A percentile compares a stretch with the other conserved stretches of the same genome.
These are phyloP conservation scores for Sitodiplosis mosellana DNA, from an alignment of 1,140 invertebrate species.

Conservation along the genomic window DNA sequence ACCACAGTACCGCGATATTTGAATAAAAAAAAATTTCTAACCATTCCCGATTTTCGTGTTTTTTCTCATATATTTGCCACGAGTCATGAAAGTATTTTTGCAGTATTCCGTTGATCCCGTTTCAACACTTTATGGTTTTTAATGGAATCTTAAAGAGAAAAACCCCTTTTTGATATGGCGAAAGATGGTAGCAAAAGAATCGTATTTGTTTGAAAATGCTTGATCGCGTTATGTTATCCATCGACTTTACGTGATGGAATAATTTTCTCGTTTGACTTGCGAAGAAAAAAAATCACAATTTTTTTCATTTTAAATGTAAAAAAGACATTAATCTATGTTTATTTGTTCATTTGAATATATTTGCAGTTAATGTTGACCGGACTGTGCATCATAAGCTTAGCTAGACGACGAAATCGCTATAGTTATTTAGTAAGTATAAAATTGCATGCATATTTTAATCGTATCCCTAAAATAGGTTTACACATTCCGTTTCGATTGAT, in stretches of 20 bases:
- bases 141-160: background rate
- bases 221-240: too few relatives aligned
- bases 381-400: conserved; percentile 65
- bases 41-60: too few relatives aligned
- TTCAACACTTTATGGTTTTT: background rate
- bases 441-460: background rate
- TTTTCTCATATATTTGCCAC: too few relatives aligned
- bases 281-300: background rate
- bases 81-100: too few relatives aligned
- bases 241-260: too few relatives aligned
- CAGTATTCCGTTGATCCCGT: background rate
- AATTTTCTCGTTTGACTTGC: too few relatives aligned
- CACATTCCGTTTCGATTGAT: too few relatives aligned
- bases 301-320: background rate
- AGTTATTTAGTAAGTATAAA: conserved; percentile 57
- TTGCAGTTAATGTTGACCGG: conserved; percentile 65
- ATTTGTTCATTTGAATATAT: conserved; percentile 6
- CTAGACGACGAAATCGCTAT: conserved; percentile 63
- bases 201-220: too few relatives aligned
- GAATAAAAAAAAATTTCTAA: too few relatives aligned
- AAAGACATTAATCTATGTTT: background rate
- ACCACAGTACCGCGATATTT: too few relatives aligned
- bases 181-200: too few relatives aligned
- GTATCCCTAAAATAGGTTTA: too few relatives aligned
- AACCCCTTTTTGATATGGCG: background rate